Percentiles rank a stretch among this genome's conserved stretches.
These are phyloP conservation scores for Zaprionus ornatus DNA, from an alignment of 1,140 invertebrate species.

Conservation along the genomic window DNA sequence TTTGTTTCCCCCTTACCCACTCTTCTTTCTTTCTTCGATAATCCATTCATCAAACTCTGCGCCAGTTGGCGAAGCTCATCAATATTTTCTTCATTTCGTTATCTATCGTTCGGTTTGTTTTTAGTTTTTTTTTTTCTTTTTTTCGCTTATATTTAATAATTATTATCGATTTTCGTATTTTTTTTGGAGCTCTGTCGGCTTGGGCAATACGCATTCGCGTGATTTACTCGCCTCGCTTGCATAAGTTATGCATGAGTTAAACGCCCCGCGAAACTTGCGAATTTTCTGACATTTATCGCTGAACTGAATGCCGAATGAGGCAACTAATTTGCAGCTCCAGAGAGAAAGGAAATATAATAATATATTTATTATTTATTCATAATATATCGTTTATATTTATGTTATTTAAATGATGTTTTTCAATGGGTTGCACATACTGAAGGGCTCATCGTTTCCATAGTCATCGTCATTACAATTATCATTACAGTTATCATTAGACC, in stretches of 20 bases:
- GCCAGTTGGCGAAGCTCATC: not conserved
- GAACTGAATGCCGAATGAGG: constrained; percentile 64
- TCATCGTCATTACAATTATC: constrained; percentile 6
- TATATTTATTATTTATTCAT: not conserved
- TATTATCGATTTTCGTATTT: constrained; percentile 34
- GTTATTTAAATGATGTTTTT: not conserved
- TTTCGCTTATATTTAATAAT: constrained; percentile 25
- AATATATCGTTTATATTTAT: constrained; percentile 6
- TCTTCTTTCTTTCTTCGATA: constrained; percentile 9
- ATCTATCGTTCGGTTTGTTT: constrained; percentile 20
- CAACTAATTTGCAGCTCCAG: constrained; percentile 7
- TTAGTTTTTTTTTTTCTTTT: constrained; percentile 15
- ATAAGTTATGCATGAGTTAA: constrained; percentile 50
- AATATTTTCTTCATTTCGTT: constrained; percentile 22
- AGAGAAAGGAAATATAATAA: not conserved
- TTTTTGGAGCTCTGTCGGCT: constrained; percentile 7
- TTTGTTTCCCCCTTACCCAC: not conserved
- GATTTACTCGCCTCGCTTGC: constrained; percentile 23
- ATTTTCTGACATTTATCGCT: constrained; percentile 45
- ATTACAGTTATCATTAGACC: constrained; percentile 15
- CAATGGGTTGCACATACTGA: not conserved
- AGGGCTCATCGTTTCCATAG: constrained; percentile 6
- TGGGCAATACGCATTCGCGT: constrained; percentile 37
- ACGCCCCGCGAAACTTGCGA: constrained; percentile 13
- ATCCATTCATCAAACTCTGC: constrained; percentile 43